A percentile compares a stretch with the other conserved stretches of the same genome.
Conservation (phyloP, 2,113 vertebrate species). For the Dolichotis patagonum region DNA sequence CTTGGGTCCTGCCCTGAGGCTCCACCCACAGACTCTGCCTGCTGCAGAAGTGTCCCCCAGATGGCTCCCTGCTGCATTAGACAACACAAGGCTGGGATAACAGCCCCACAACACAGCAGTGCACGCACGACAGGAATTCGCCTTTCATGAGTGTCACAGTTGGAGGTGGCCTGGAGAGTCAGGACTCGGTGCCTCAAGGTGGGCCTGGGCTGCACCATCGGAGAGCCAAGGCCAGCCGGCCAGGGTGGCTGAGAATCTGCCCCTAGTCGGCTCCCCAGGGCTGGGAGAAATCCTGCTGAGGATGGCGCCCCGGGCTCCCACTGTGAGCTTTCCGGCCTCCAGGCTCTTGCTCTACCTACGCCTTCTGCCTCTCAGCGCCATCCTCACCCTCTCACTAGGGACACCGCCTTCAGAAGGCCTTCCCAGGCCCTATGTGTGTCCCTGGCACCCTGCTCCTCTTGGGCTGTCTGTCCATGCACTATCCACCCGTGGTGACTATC, state of each 20-base stretch:
- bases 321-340: neutral
- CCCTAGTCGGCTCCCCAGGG: too few species aligned
- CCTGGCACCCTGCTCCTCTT: neutral
- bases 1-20: neutral
- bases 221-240: neutral
- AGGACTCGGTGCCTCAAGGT: neutral
- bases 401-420: neutral
- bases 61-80: neutral
- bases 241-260: neutral
- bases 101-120: neutral
- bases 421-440: neutral
- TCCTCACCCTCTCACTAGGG: neutral
- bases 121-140: neutral
- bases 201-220: neutral
- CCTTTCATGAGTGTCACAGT: neutral
- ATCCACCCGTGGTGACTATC: too few species aligned
- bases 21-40: neutral
- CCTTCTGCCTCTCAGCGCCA: neutral
- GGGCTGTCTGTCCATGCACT: accelerated
- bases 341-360: neutral
- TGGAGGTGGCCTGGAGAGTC: neutral
- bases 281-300: neutral
- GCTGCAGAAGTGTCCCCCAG: neutral
- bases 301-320: neutral
- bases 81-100: neutral